Conservation (phyloP, 2,797 vertebrate species). For the Oreochromis grahami region DNA sequence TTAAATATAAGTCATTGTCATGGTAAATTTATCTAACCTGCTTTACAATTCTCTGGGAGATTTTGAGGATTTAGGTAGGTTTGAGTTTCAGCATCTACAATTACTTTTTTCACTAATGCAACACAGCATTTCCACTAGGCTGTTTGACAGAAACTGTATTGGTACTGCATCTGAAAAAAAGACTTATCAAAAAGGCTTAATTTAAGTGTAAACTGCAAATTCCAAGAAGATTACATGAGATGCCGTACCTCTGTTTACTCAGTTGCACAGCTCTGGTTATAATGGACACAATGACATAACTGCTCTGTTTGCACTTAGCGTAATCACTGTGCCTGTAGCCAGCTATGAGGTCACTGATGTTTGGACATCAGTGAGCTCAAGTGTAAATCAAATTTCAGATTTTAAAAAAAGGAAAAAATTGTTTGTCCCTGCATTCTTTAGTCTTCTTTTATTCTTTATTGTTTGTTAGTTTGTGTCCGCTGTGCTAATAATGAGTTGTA, state of each 20-base stretch:
- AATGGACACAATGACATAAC: not conserved
- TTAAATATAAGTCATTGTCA: not conserved
- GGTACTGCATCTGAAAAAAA: not conserved
- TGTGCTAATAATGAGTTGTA: not conserved
- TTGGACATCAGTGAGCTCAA: not conserved
- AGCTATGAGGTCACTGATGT: not conserved
- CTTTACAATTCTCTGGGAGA: not conserved
- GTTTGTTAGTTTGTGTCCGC: not conserved
- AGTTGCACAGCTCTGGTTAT: not conserved
- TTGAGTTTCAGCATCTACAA: not conserved
- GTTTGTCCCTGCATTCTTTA: not conserved
- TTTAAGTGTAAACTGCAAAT: not conserved
- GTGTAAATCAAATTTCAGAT: not conserved
- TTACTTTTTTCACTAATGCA: not conserved
- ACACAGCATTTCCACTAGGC: not conserved
- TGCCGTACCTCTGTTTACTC: not conserved
- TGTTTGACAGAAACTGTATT: not conserved
- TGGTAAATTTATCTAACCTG: not conserved
- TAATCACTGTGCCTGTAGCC: not conserved
- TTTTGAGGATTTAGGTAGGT: not conserved
- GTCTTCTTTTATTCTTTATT: not conserved
- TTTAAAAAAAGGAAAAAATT: fast-evolving
- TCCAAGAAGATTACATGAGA: not conserved
- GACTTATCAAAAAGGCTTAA: not conserved
- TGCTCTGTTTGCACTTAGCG: not conserved